Conservation (phyloP, 2,888 invertebrate genomes). For the Cephus sareptanus region DNA sequence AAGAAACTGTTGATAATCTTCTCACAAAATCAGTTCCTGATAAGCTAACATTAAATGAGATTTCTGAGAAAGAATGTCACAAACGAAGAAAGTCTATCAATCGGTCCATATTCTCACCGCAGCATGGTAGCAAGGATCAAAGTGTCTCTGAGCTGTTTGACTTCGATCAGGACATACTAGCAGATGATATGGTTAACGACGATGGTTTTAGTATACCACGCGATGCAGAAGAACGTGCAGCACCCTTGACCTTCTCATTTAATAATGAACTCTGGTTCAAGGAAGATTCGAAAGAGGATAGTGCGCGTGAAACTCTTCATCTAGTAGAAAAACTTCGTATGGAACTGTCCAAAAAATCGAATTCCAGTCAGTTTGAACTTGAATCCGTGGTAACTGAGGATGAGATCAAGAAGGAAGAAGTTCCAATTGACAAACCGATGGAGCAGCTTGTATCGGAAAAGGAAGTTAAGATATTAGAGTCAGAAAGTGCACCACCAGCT, state of each 20-base stretch:
- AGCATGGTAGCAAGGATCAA: slow-evolving; percentile 69
- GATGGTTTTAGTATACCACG: slow-evolving; percentile 74
- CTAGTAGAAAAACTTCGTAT: slow-evolving; percentile 85
- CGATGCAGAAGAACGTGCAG: slow-evolving; percentile 72
- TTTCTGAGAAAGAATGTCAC: slow-evolving; percentile 46
- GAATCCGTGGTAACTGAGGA: slow-evolving; percentile 62
- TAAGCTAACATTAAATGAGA: slow-evolving; percentile 30
- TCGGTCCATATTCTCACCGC: slow-evolving; percentile 79
- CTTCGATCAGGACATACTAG: slow-evolving; percentile 72
- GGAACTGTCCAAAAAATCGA: slow-evolving; percentile 77
- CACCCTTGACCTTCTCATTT: slow-evolving; percentile 73
- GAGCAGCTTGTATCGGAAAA: slow-evolving; percentile 21
- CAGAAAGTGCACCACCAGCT: slow-evolving; percentile 15
- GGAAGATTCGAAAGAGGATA: slow-evolving; percentile 85
- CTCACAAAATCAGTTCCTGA: slow-evolving; percentile 48
- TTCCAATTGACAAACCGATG: slow-evolving; percentile 29
- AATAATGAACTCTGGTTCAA: slow-evolving; percentile 77
- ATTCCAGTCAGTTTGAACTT: slow-evolving; percentile 67
- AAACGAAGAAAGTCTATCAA: slow-evolving; percentile 64
- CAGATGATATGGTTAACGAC: slow-evolving; percentile 72
- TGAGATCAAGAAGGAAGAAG: slow-evolving; percentile 52
- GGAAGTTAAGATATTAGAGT: slow-evolving; percentile 17
- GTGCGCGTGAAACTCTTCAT: slow-evolving; percentile 84
- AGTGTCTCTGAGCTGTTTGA: slow-evolving; percentile 73
- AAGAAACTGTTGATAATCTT: slow-evolving; percentile 37